phyloP scores from a whole-genome alignment of 2,888 invertebrate genomes.

The Leucophora obtusa region DNA sequence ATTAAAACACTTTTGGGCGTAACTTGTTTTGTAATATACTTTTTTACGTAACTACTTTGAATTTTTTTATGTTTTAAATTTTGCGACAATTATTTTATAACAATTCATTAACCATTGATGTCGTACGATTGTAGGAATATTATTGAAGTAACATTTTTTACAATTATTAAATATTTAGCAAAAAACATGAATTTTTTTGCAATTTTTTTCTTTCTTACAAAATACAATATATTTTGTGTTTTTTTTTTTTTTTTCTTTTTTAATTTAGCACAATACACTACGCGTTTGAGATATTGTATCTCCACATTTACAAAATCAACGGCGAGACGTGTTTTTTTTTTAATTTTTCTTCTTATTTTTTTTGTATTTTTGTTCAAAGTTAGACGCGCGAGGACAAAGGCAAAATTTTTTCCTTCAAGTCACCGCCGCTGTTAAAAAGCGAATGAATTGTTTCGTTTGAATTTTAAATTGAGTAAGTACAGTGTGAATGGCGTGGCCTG shows the following conservation, averaged over 20 bases:
- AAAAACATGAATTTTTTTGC: slow-evolving; percentile 44
- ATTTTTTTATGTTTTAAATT: slow-evolving; percentile 39
- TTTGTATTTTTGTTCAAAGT: slow-evolving; percentile 44
- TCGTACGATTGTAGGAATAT: slow-evolving; percentile 18
- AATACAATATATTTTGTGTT: slow-evolving; percentile 39
- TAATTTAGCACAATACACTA: slow-evolving; percentile 41
- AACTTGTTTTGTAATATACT: slow-evolving; percentile 68
- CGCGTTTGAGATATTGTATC: slow-evolving; percentile 40
- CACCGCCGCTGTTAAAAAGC: slow-evolving; percentile 73
- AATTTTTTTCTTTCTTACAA: slow-evolving; percentile 31
- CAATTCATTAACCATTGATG: slow-evolving; percentile 32
- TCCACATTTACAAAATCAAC: slow-evolving; percentile 49
- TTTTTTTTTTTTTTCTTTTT: slow-evolving; percentile 30
- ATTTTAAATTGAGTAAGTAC: slow-evolving; percentile 38
- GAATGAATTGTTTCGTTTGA: slow-evolving; percentile 66
- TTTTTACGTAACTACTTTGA: slow-evolving; percentile 69
- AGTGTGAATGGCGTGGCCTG: slow-evolving; percentile 20
- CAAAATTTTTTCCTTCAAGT: slow-evolving; percentile 61
- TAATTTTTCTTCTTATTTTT: slow-evolving; percentile 40
- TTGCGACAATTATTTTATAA: slow-evolving; percentile 34
- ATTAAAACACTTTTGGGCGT: slow-evolving; percentile 63
- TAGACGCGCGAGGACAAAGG: slow-evolving; percentile 49
- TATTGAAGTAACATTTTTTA: slow-evolving; percentile 11
- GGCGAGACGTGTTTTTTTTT: slow-evolving; percentile 57
- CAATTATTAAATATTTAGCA: slow-evolving; percentile 8